Conservation (phyloP, 2,113 vertebrate species). For the Paramormyrops kingsleyae region DNA sequence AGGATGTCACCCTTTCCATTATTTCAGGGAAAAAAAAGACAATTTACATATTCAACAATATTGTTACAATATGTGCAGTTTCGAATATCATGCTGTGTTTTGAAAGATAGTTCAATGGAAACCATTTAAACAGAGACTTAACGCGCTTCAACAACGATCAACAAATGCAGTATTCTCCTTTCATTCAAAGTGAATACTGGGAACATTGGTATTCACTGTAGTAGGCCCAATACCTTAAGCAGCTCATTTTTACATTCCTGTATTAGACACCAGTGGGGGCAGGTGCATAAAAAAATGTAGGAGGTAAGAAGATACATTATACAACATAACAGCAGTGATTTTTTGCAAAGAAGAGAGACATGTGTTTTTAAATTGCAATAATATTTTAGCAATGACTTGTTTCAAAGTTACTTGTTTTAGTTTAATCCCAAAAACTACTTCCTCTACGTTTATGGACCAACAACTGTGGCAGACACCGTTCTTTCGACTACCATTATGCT, state of each 20-base stretch:
- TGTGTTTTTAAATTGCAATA: not conserved
- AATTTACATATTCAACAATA: not conserved
- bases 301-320: not conserved
- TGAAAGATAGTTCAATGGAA: not conserved
- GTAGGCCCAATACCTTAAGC: not conserved
- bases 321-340: not conserved
- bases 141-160: not conserved
- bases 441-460: not conserved
- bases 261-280: not conserved
- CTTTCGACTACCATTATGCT: not conserved
- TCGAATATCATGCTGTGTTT: not conserved
- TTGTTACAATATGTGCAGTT: not conserved
- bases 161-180: not conserved
- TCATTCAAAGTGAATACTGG: not conserved
- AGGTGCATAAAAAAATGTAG: not conserved
- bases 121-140: not conserved
- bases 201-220: not conserved
- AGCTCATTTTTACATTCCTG: not conserved
- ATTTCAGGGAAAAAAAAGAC: not conserved
- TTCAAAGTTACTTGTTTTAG: not conserved
- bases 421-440: not conserved
- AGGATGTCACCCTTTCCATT: not conserved
- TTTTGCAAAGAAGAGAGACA: not conserved
- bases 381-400: not conserved
- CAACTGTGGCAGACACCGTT: not conserved